A percentile compares a stretch with the other conserved stretches of the same genome.
These are phyloP conservation scores for Caprella mutica DNA, from an alignment of 2,888 invertebrate species.

Conservation along the genomic window DNA sequence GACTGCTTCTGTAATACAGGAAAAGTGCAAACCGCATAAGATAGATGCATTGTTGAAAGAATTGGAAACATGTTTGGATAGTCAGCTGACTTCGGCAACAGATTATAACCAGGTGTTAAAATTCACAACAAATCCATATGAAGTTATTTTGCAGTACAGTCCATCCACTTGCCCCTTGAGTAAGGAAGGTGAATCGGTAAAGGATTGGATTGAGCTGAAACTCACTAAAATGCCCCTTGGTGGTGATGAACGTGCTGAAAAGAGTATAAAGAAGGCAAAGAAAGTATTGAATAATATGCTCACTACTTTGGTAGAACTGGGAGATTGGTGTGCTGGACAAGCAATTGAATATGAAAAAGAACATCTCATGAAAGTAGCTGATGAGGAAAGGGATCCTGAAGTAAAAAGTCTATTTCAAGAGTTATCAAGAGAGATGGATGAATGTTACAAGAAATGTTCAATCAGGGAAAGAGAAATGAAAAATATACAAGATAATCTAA, in stretches of 20 bases:
- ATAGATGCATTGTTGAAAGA: constrained; percentile 10
- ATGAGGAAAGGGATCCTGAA: constrained; percentile 14
- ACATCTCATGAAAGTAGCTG: constrained; percentile 13
- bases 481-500: constrained; percentile 7
- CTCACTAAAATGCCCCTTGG: no score
- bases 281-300: constrained; percentile 17
- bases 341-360: constrained; percentile 26
- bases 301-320: constrained; percentile 14
- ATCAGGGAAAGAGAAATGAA: constrained; percentile 1
- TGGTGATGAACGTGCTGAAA: not conserved
- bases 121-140: constrained; percentile 17
- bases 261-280: constrained; percentile 10
- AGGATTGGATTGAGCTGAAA: no score
- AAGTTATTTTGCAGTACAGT: constrained; percentile 14
- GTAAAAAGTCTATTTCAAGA: constrained; percentile 10
- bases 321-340: constrained; percentile 22
- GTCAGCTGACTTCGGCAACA: constrained; percentile 12
- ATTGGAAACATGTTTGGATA: constrained; percentile 19
- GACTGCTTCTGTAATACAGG: constrained; percentile 29
- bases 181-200: no score
- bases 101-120: constrained; percentile 16
- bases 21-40: constrained; percentile 15
- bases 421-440: no score
- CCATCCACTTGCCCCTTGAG: no score
- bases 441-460: no score